Evolutionary conservation across 2,113 vertebrate genomes (phyloP), one percentile per base, ranked within the genome.

Genomic region (Leiothrix lutea): DNA sequence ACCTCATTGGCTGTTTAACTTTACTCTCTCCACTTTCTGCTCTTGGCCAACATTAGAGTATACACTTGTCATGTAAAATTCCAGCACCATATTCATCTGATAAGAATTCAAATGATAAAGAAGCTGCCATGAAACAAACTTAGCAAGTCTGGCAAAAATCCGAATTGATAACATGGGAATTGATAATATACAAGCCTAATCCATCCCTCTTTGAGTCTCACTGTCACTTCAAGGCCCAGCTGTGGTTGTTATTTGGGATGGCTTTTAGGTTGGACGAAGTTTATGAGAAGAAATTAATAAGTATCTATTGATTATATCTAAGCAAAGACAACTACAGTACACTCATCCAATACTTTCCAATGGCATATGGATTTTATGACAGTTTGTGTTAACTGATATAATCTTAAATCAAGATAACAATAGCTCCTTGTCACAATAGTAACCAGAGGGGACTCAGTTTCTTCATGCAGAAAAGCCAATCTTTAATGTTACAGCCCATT

Each of bases 161-260:
- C 75, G n/a, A 86, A 36, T 11, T 8, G 31, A 53, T 44, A 53
- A 44, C 0, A 8, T 57, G 60, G 80, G 77, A 94, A 96, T 61
- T 92, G 82, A 75, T 86, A 66, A 44, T 51, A 8, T 12, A 40
- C 25, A 94, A 94, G 45, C 14, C 78, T 92, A 93, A 97, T 93
- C 56, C 82, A 50, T 90, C 93, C 81, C 72, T 66, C 73, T 93
- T 88, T 14, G 12, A 75, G 38, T 83, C 14, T 94, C 48, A 25
- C 24, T 95, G 77, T 82, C 85, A 81, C 75, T 90, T 95, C 79
- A 95, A 71, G 85, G 80, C 95, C 53, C 67, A 95, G 66, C 26
- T n/a, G 62, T 42, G 47, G 45, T 20, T 69, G 51, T 80, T 93
- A 60, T 50, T 83, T n/a, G 35, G 51, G 8, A 31, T 87, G 40